Percentiles rank a stretch among this genome's conserved stretches.
Evolutionary conservation across 2,888 invertebrate genomes (phyloP).

Genomic region (Mamestra brassicae): DNA sequence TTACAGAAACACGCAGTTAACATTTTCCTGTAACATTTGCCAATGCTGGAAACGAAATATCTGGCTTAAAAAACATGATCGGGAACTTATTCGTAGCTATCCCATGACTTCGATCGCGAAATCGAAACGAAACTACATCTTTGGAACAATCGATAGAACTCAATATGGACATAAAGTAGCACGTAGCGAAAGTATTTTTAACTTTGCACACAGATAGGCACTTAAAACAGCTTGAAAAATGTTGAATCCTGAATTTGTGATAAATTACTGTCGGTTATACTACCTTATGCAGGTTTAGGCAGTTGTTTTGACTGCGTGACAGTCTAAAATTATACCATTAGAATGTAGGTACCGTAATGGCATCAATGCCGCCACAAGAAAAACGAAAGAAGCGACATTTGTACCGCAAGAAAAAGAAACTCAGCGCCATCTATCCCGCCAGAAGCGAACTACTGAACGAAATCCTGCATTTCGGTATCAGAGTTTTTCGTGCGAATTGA

Average conservation of each 20-base stretch:
- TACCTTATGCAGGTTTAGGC: too few species aligned
- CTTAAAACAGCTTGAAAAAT: not conserved
- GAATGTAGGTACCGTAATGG: too few species aligned
- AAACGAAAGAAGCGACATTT: too few species aligned
- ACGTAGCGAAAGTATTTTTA: not conserved
- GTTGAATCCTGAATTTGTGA: not conserved
- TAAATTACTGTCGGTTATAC: not conserved
- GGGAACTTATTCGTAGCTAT: not conserved
- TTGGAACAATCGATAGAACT: conserved; percentile 16
- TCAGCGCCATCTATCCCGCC: too few species aligned
- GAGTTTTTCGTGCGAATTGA: too few species aligned
- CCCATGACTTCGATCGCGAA: conserved; percentile 15
- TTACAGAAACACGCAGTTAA: not conserved
- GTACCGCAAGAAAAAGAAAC: too few species aligned
- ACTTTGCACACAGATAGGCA: not conserved
- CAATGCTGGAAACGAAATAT: not conserved
- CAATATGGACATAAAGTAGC: not conserved
- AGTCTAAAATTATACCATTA: too few species aligned
- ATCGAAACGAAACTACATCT: conserved; percentile 20
- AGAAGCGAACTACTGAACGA: too few species aligned
- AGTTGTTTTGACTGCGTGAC: not conserved
- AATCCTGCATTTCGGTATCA: too few species aligned
- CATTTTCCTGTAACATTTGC: not conserved
- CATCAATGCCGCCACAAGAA: too few species aligned
- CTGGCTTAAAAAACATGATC: not conserved